Percentiles rank a stretch among this genome's conserved stretches.
These are phyloP conservation scores for Aleiodes leptofemur DNA, from an alignment of 2,888 invertebrate species.

Conservation along the genomic window DNA sequence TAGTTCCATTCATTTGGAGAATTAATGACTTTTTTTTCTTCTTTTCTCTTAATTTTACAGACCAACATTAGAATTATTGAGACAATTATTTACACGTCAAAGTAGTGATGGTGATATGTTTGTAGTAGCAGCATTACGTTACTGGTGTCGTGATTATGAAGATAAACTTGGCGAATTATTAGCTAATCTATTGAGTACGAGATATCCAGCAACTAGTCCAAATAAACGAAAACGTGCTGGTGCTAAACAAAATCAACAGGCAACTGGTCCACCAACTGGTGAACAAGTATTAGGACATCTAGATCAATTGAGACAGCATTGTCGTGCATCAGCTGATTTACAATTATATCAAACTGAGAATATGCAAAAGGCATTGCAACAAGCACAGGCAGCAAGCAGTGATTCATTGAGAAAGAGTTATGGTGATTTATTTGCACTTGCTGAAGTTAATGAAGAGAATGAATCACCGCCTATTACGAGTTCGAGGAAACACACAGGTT, in stretches of 20 bases:
- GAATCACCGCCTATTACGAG: constrained; percentile 79
- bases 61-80: constrained; percentile 90
- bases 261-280: constrained; percentile 85
- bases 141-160: constrained; percentile 95
- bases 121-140: constrained; percentile 92
- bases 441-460: constrained; percentile 84
- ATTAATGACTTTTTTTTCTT: constrained; percentile 6
- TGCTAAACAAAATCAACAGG: constrained; percentile 82
- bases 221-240: constrained; percentile 92
- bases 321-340: constrained; percentile 76
- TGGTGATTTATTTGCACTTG: constrained; percentile 91
- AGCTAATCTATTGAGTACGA: constrained; percentile 85
- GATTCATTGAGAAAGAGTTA: constrained; percentile 94
- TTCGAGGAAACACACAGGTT: constrained; percentile 76
- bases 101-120: constrained; percentile 88
- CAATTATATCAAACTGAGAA: constrained; percentile 90
- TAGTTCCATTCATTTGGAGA: background rate
- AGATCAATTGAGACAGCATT: constrained; percentile 90
- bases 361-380: constrained; percentile 93
- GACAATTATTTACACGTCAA: constrained; percentile 87
- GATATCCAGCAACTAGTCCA: constrained; percentile 91
- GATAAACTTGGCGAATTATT: constrained; percentile 91
- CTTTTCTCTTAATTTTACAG: constrained; percentile 69
- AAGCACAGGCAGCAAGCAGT: constrained; percentile 90
- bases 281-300: constrained; percentile 94